Conservation (phyloP, 2,888 invertebrate genomes). For the Punctoribates punctum region DNA sequence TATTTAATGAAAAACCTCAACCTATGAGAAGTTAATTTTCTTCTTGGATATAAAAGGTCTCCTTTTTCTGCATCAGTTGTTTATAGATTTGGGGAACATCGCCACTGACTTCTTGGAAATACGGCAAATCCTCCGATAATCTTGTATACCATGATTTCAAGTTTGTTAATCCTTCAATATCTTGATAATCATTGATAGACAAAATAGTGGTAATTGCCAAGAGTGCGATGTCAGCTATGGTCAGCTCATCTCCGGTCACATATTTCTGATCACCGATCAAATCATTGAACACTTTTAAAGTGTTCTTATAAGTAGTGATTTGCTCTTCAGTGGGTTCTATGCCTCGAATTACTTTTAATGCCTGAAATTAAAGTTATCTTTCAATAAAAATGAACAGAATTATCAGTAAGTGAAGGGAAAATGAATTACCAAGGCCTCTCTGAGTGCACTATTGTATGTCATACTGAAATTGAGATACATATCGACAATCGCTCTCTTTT, state of each 20-base stretch:
- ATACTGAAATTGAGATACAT: conserved; percentile 57
- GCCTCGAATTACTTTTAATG: conserved; percentile 59
- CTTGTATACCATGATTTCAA: neutral
- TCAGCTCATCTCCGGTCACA: conserved; percentile 4
- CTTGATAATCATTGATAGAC: neutral
- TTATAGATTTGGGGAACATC: neutral
- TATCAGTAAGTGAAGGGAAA: no score
- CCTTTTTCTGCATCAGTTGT: neutral
- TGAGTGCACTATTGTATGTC: no score
- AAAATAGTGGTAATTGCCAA: neutral
- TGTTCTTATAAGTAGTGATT: neutral
- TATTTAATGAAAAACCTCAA: no score
- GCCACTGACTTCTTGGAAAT: conserved; percentile 2
- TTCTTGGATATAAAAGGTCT: neutral
- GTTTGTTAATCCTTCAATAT: neutral
- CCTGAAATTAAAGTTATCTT: neutral
- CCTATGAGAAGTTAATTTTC: no score
- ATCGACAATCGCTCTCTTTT: conserved; percentile 69
- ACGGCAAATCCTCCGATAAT: conserved; percentile 33
- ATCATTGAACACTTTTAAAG: neutral
- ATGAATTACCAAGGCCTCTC: no score
- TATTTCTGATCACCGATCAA: conserved; percentile 1
- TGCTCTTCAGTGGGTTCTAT: neutral
- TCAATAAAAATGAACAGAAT: no score
- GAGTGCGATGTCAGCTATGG: conserved; percentile 25